A percentile compares a stretch with the other conserved stretches of the same genome.
Evolutionary conservation across 2,888 invertebrate species (phyloP).

Genomic region (Sabellastarte sp.): DNA sequence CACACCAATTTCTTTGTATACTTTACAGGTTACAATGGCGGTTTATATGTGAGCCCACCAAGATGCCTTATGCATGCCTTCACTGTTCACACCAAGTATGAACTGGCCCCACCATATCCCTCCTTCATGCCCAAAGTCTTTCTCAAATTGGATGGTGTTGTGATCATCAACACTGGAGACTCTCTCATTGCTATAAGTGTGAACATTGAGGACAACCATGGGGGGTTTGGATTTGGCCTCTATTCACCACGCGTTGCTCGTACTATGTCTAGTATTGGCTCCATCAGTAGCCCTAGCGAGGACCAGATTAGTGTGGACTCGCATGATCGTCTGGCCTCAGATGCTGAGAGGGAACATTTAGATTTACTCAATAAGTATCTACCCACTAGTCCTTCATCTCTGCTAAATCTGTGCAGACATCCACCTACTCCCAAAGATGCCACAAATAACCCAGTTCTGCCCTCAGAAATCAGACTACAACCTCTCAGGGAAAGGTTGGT

Average conservation of each 20-base stretch:
- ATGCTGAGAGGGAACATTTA: not conserved
- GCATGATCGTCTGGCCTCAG: conserved; percentile 7
- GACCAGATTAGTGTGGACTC: conserved; percentile 21
- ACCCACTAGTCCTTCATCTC: conserved; percentile 14
- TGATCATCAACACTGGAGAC: conserved; percentile 83
- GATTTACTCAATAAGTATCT: conserved; percentile 1
- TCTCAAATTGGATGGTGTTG: conserved; percentile 64
- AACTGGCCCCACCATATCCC: conserved; percentile 69
- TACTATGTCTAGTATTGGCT: conserved; percentile 25
- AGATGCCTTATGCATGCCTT: conserved; percentile 82
- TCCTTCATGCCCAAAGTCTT: conserved; percentile 64
- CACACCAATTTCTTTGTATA: too few species aligned
- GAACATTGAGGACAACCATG: conserved; percentile 60
- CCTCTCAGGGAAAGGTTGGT: not conserved
- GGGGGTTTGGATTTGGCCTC: conserved; percentile 59
- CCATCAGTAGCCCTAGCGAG: conserved; percentile 21
- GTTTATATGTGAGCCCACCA: conserved; percentile 19
- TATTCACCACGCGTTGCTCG: conserved; percentile 28
- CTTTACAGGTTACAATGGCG: too few species aligned
- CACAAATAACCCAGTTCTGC: conserved; percentile 8
- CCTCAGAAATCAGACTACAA: not conserved
- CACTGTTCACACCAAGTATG: conserved; percentile 88
- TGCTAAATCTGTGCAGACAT: conserved; percentile 3
- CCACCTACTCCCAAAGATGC: conserved; percentile 14
- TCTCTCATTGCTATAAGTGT: conserved; percentile 73